Conservation (phyloP, 2,888 invertebrate genomes). For the Chrysopilus asiliformis region DNA sequence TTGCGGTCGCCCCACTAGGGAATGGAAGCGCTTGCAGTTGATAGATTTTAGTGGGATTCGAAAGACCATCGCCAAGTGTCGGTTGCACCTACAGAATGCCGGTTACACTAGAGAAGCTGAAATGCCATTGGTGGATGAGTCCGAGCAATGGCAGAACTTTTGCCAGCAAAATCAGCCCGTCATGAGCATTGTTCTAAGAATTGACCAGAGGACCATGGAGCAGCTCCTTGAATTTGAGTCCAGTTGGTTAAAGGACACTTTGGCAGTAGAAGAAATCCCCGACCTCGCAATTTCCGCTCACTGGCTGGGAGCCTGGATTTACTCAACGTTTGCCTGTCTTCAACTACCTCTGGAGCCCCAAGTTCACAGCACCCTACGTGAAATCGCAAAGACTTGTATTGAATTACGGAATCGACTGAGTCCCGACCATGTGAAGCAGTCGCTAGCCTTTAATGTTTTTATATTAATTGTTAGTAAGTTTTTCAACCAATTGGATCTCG, state of each 20-base stretch:
- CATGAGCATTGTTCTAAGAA: slow-evolving; percentile 25
- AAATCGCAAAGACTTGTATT: slow-evolving; percentile 29
- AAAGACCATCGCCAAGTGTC: slow-evolving; percentile 18
- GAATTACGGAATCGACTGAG: slow-evolving; percentile 23
- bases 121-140: slow-evolving; percentile 22
- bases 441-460: slow-evolving; percentile 31
- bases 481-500: slow-evolving; percentile 31
- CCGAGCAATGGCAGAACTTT: slow-evolving; percentile 24
- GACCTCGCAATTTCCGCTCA: slow-evolving; percentile 21
- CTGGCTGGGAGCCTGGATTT: slow-evolving; percentile 34
- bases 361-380: slow-evolving; percentile 28
- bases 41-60: slow-evolving; percentile 23
- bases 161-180: slow-evolving; percentile 26
- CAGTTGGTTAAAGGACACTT: slow-evolving; percentile 23
- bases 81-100: slow-evolving; percentile 16
- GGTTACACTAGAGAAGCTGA: slow-evolving; percentile 15
- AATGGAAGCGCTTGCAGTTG: slow-evolving; percentile 29
- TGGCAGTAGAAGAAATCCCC: slow-evolving; percentile 9
- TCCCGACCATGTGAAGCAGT: slow-evolving; percentile 20
- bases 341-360: slow-evolving; percentile 31
- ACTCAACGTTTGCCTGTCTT: slow-evolving; percentile 28
- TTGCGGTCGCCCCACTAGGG: slow-evolving; percentile 24
- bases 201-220: slow-evolving; percentile 29
- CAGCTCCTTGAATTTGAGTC: slow-evolving; percentile 25
- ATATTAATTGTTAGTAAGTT: slow-evolving; percentile 29